Evolutionary conservation across 2,888 invertebrate genomes (phyloP), one percentile per base, ranked within the genome.

Genomic region (Lepas anatifera): DNA sequence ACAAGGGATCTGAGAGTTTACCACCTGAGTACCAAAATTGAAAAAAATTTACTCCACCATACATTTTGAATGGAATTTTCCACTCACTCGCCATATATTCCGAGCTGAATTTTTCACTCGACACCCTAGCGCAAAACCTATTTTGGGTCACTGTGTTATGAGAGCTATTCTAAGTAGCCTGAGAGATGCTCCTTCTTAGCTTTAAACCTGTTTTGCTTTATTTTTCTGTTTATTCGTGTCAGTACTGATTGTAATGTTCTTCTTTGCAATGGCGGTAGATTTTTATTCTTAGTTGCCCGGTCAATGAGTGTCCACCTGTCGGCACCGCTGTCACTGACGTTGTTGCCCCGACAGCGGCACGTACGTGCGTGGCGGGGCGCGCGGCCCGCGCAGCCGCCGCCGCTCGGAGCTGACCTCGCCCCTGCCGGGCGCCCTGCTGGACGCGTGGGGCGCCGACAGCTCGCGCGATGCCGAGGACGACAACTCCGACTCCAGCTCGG

Each of bases 401-500:
- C 22, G 18, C n/a, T 66, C 66, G 2, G 66, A 27, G 25, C 66
- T 66, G 39, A 27, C n/a, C 16, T 66, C 66, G 39, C 66, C 66
- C 16, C 66, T 66, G 66, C 39, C 66, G 25, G 41, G 66, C 25
- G 39, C n/a, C 39, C 11, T n/a, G 11, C 25, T 16, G 6, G 66
- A 66, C n/a, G 25, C 37, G 39, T 66, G 66, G 66, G n/a, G n/a
- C n/a, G 25, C 25, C 39, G 66, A 66, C 39, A 66, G 39, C 39
- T 66, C 39, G 37, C 66, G 66, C 1, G 66, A 66, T 8, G 39
- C 25, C 39, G 66, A 66, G 39, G 66, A 66, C 13, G 66, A 66
- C 39, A 13, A 39, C 39, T 66, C 66, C 4, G 66, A 66, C 66
- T n/a, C 25, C 39, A 66, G 66, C 66, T 66, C 66, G 7, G 66